Percentiles rank a stretch among this genome's conserved stretches.
Evolutionary conservation across 2,113 vertebrate genomes (phyloP).

Genomic region (Ornithorhynchus anatinus): DNA sequence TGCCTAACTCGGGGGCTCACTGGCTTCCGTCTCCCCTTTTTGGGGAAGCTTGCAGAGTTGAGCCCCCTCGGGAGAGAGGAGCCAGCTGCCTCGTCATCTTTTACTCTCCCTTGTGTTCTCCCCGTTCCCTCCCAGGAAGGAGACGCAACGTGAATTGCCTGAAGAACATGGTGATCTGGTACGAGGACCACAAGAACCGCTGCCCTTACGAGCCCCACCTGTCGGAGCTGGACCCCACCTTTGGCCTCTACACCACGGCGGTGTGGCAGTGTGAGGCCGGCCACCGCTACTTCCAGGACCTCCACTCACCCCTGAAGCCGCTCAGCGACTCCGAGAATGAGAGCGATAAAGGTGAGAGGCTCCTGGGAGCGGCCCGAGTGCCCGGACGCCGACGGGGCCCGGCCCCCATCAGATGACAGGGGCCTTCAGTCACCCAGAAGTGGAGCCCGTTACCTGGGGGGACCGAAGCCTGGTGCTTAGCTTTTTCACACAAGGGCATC

Average conservation of each 20-base stretch:
- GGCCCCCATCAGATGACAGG: background rate
- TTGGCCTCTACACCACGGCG: conserved; percentile 78
- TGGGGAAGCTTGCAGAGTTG: too few relatives aligned
- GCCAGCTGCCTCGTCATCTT: background rate
- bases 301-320: conserved; percentile 73
- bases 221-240: conserved; percentile 74
- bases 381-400: background rate
- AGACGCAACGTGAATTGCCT: conserved; percentile 78
- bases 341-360: conserved; percentile 51
- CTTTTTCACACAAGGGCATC: too few relatives aligned
- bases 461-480: too few relatives aligned
- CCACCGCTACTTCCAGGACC: conserved; percentile 88
- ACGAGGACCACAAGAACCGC: conserved; percentile 81
- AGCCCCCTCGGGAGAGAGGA: background rate
- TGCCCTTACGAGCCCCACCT: conserved; percentile 86
- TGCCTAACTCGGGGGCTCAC: too few relatives aligned
- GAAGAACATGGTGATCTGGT: conserved; percentile 84
- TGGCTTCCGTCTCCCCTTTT: too few relatives aligned
- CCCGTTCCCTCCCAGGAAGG: conserved; percentile 51
- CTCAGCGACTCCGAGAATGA: conserved; percentile 76
- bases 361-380: background rate
- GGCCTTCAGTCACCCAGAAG: background rate
- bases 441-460: too few relatives aligned
- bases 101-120: background rate
- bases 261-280: conserved; percentile 85